Conservation (phyloP, 2,113 vertebrate species). For the Porphyrio hochstetteri region DNA sequence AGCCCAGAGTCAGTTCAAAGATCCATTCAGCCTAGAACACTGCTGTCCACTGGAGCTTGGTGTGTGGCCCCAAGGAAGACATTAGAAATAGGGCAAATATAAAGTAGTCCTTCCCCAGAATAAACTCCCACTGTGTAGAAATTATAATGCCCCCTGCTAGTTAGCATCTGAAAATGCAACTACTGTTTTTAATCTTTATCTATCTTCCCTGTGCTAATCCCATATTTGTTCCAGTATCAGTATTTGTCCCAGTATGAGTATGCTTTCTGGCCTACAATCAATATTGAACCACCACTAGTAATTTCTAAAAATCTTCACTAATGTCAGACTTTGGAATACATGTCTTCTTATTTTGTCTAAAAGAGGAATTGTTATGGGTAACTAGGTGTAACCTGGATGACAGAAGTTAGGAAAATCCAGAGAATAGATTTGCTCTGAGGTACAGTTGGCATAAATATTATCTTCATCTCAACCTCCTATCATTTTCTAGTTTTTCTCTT, state of each 20-base stretch:
- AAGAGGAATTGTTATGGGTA: not conserved
- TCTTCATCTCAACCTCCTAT: not conserved
- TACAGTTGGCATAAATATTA: not conserved
- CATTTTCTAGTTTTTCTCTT: not conserved
- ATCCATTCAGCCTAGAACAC: not conserved
- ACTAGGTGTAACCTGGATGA: not conserved
- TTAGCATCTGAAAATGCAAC: not conserved
- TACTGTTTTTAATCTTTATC: not conserved
- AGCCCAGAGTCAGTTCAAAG: not conserved
- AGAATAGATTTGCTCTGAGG: not conserved
- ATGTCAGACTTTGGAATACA: not conserved
- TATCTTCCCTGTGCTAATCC: not conserved
- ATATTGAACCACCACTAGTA: not conserved
- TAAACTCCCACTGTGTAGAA: not conserved
- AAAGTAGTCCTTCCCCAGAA: not conserved
- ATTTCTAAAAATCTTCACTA: not conserved
- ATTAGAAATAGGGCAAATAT: not conserved
- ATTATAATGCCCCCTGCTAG: not conserved
- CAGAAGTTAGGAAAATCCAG: not conserved
- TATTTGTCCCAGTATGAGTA: not conserved
- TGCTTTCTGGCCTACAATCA: not conserved
- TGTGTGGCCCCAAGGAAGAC: not conserved
- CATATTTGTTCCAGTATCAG: not conserved
- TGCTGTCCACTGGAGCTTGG: fast-evolving
- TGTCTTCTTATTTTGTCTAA: not conserved